Evolutionary conservation across 2,113 vertebrate genomes (phyloP), one percentile per base, ranked within the genome.

Genomic region (Anhinga rufa): DNA sequence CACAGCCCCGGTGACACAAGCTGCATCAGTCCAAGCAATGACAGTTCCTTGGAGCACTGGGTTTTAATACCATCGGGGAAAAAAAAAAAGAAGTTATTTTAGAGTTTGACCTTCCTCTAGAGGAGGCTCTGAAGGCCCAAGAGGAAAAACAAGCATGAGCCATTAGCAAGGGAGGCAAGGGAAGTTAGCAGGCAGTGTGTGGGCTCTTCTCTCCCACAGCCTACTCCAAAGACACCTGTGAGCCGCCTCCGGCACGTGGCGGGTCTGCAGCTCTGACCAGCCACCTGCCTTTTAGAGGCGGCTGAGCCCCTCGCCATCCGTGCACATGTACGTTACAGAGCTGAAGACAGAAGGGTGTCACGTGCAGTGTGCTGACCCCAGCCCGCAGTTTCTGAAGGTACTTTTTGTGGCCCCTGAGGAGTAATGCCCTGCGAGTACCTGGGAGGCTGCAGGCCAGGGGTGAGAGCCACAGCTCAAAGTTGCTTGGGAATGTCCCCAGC

Each of bases 161-260:
- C 19, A 18, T 29, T 5, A 42, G 60, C 11, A 44, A 71, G 16
- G 22, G n/a, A 61, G 42, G 66, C 40, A 65, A 54, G 60, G 68
- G 48, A 51, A 71, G 21, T 8, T 9, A 8, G 78, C 34, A 24
- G 57, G 58, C 40, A 83, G 9, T 2, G 2, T 2, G 3, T 8
- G 60, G 64, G 64, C 10, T 60, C 57, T 52, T 17, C 55, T 65
- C 51, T 82, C n/a, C 52, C 54, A 24, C 22, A 24, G 78, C 57
- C 40, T 20, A 8, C 19, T 42, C 61, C 32, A 15, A 40, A 51
- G 36, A 21, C 9, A 9, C 34, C 42, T 0, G 0, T 2, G 82
- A 70, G 42, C 38, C 4, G 3, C 61, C 38, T n/a, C 20, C 0
- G 1, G 79, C 24, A 1, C 0, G 1, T 3, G 44, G 13, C 17